These are phyloP conservation scores for Numida meleagris DNA, from an alignment of 2,113 vertebrate species.

Conservation along the genomic window DNA sequence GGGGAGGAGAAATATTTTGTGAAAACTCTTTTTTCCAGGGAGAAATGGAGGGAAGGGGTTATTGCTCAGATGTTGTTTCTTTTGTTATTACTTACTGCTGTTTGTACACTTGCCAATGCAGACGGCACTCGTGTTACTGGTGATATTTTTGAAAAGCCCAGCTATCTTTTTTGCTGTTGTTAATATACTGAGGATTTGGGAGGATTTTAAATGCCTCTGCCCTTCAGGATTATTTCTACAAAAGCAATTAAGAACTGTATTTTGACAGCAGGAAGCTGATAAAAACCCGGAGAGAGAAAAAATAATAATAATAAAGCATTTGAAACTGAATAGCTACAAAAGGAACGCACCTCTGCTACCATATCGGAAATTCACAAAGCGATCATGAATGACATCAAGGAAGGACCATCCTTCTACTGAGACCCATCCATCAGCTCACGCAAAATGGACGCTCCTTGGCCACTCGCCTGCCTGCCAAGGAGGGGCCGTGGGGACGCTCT, in stretches of 20 bases:
- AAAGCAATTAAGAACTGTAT: slow-evolving; percentile 63
- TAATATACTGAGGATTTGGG: slow-evolving; percentile 59
- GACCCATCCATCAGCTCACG: background rate
- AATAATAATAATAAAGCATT: background rate
- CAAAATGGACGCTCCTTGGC: slow-evolving; percentile 32
- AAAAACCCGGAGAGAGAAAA: slow-evolving; percentile 13
- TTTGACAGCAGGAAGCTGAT: slow-evolving; percentile 60
- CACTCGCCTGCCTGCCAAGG: background rate
- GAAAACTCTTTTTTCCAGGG: slow-evolving; percentile 53
- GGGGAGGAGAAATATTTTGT: slow-evolving; percentile 36
- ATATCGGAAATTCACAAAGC: slow-evolving; percentile 44
- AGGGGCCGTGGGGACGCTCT: background rate
- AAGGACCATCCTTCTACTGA: slow-evolving; percentile 42
- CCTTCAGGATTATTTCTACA: slow-evolving; percentile 69
- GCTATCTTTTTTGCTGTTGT: slow-evolving; percentile 71
- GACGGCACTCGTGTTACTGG: slow-evolving; percentile 33
- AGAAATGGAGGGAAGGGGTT: slow-evolving; percentile 17
- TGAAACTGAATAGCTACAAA: slow-evolving; percentile 37
- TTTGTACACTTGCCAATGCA: slow-evolving; percentile 63
- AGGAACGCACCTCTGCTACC: slow-evolving; percentile 39
- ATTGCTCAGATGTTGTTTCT: slow-evolving; percentile 39
- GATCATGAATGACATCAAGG: background rate
- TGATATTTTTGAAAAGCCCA: slow-evolving; percentile 65
- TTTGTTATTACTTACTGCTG: slow-evolving; percentile 57
- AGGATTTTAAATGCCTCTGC: slow-evolving; percentile 68